These are phyloP conservation scores for Euspilapteryx auroguttella DNA, from an alignment of 2,888 invertebrate species.

Conservation along the genomic window DNA sequence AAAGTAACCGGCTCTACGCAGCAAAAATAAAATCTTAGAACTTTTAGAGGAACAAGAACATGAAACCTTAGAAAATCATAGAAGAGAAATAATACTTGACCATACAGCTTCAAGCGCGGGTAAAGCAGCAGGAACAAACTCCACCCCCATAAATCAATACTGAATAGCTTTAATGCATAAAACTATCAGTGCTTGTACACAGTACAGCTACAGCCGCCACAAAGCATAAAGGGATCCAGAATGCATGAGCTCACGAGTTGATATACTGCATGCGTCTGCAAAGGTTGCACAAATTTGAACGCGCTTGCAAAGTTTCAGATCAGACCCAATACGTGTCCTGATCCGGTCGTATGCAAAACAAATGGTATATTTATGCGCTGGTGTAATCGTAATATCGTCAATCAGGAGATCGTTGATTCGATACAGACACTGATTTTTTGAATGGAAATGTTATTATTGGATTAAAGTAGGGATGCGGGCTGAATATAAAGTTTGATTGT, in stretches of 20 bases:
- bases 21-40: too few relatives aligned
- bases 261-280: too few relatives aligned
- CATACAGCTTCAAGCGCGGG: too few relatives aligned
- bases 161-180: constrained; percentile 29
- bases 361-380: constrained; percentile 38
- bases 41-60: too few relatives aligned
- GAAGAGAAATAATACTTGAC: too few relatives aligned
- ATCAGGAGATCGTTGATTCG: constrained; percentile 29
- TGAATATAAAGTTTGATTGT: not conserved
- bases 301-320: constrained; percentile 13
- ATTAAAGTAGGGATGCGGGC: not conserved
- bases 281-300: constrained; percentile 11
- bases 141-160: constrained; percentile 34
- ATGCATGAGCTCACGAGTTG: too few relatives aligned
- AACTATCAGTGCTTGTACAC: constrained; percentile 19
- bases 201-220: too few relatives aligned
- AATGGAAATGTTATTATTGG: not conserved
- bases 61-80: too few relatives aligned
- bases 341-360: constrained; percentile 30
- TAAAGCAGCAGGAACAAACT: too few relatives aligned
- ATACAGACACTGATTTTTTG: constrained; percentile 15
- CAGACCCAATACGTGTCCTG: constrained; percentile 20
- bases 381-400: constrained; percentile 33
- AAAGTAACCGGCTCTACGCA: too few relatives aligned
- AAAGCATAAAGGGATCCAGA: too few relatives aligned